Percentiles rank a stretch among this genome's conserved stretches.
phyloP scores from a whole-genome alignment of 2,797 vertebrate genomes.

The Peromyscus attwateri region DNA sequence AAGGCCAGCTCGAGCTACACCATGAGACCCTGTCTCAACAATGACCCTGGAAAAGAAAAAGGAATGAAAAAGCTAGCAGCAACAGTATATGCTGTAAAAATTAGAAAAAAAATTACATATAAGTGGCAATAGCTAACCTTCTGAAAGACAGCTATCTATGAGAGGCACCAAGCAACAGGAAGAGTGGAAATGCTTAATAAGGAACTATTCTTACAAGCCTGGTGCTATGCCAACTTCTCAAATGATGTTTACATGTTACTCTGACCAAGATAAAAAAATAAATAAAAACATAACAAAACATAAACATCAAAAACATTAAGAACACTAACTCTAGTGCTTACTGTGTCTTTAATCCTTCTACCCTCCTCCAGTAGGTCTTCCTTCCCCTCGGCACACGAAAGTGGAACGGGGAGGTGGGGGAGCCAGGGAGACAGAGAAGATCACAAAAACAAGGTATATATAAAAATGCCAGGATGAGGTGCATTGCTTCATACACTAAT shows the following conservation, averaged over 20 bases:
- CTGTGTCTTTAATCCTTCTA: neutral
- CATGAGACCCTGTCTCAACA: neutral
- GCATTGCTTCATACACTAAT: neutral
- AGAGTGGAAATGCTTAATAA: neutral
- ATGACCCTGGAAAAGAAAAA: neutral
- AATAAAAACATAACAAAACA: neutral
- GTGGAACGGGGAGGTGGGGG: neutral
- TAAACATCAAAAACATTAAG: neutral
- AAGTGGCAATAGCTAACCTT: slow-evolving; percentile 21
- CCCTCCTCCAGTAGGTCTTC: neutral
- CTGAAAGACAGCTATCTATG: neutral
- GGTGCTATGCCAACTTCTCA: neutral
- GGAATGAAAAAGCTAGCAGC: neutral
- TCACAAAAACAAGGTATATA: neutral
- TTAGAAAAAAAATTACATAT: neutral
- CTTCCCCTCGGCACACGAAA: neutral
- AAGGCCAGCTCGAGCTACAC: neutral
- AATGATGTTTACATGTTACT: neutral
- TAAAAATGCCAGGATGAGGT: neutral
- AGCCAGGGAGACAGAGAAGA: neutral
- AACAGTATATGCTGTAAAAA: neutral
- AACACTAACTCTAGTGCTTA: neutral
- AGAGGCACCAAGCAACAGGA: neutral
- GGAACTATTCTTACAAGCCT: neutral
- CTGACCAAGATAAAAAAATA: neutral